Evolutionary conservation across 1,140 invertebrate genomes (phyloP), one percentile per base, ranked within the genome.

Genomic region (Zaprionus tsacasi): DNA sequence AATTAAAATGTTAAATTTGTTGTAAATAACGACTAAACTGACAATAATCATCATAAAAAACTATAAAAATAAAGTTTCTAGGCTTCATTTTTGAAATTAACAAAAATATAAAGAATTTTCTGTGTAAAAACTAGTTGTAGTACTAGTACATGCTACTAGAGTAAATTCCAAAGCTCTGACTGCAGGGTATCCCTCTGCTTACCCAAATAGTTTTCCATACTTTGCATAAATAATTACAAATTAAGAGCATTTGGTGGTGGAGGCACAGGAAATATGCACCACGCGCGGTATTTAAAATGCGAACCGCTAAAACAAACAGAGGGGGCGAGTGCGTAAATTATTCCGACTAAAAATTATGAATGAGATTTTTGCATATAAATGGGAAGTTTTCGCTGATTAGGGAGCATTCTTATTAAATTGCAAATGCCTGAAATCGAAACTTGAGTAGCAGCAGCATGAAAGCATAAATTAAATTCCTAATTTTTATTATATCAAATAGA

Each of bases 361-460:
- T 69, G 21, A 7, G 57, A 55, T 17, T 48, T 74, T 74, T 70
- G 58, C 71, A 74, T 63, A 70, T 70, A 63, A 60, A 70, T 58
- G 27, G 63, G 56, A 11, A 30, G 40, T 35, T 38, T 27, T 38
- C 25, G 36, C 71, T 74, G 71, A 52, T 74, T 74, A 63, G 52
- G 66, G 11, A 61, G 66, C 40, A 40, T 40, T 55, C 56, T 56
- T 60, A 60, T 73, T 68, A 68, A 61, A 73, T 61, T 69, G 57
- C 30, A 48, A 73, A 73, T 73, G 69, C 54, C 7, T 61, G 65
- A 66, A 65, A 60, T 80, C 17, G 81, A 82, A 82, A 80, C 63
- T 63, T 54, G 81, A 82, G 81, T 55, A 70, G 65, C 17, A 43
- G 40, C 50, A 64, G 64, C 40, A 65, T 36, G 40, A 63, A 69